Base-by-base conservation (phyloP, 2,113 vertebrate species). In the Oxyruncus cristatus region DNA sequence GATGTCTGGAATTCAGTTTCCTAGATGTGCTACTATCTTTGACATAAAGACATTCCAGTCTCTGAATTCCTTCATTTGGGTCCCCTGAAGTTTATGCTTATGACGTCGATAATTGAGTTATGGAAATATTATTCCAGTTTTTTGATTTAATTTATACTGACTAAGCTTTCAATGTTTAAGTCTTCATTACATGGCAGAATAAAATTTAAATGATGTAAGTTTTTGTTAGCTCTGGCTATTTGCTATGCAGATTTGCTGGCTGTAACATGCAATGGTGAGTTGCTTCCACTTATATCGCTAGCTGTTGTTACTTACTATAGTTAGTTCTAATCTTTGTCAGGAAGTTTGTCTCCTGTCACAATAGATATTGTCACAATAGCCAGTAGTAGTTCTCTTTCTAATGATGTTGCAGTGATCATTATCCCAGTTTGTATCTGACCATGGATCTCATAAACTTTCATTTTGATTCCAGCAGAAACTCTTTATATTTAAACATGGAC, bases 131-230 rank as follows among this genome's bases (percentile, higher is more conserved):
- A 59, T 80, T 94, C 93, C 85, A 13, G 5, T 14, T 21, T 16
- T 83, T 78, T 88, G 27, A 58, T 88, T 90, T 59, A 82, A 79
- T 75, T 88, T 59, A n/a, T 83, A 33, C 19, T 63, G 59, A 68
- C 52, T 83, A 39, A 47, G 4, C 35, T 89, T 94, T 91, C 53
- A 73, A 2, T 76, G 35, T 50, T 91, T 73, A 61, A 52, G 47
- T 89, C 24, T 76, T 84, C 5, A 52, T 91, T 84, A 55, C 33
- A 26, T 55, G 39, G 42, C 42, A 79, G 82, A 85, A 72, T 63
- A 10, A 44, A 49, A 83, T 92, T 37, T 67, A 85, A 85, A 20
- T 42, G 50, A 26, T 41, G 26, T 37, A 39, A 67, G 27, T 44
- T 94, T 90, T 85, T 85, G 20, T 65, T 89, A 61, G 35, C 39